These are phyloP conservation scores for Sciurus niger DNA, from an alignment of 2,113 vertebrate species.

Conservation along the genomic window DNA sequence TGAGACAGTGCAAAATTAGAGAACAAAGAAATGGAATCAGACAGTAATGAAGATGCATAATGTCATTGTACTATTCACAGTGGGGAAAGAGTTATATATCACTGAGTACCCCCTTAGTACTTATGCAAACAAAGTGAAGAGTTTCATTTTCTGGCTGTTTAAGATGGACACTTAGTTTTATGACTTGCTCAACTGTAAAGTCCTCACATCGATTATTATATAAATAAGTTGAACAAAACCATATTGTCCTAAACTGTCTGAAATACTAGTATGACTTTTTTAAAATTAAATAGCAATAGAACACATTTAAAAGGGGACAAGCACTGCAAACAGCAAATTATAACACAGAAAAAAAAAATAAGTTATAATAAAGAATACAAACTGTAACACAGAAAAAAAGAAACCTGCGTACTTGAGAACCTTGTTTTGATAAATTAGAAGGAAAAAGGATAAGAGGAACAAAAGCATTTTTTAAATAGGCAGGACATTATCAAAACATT, in stretches of 20 bases:
- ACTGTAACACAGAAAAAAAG: neutral
- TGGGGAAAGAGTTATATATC: neutral
- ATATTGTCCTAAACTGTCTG: constrained; percentile 1
- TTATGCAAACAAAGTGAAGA: neutral
- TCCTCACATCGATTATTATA: neutral
- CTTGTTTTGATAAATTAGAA: neutral
- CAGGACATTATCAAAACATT: neutral
- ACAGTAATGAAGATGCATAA: neutral
- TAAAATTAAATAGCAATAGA: neutral
- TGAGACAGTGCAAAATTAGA: neutral
- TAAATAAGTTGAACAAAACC: neutral
- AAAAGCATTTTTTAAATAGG: constrained; percentile 52
- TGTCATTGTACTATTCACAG: neutral
- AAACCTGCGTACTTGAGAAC: neutral
- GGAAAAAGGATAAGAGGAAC: neutral
- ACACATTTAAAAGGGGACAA: neutral
- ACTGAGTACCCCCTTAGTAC: neutral
- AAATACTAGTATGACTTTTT: neutral
- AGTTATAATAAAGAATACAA: neutral
- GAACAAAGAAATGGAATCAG: neutral
- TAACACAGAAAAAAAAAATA: neutral
- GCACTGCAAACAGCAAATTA: neutral
- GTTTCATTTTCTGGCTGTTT: neutral
- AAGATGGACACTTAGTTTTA: neutral
- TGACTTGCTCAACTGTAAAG: neutral